These are phyloP conservation scores for Cheiracanthium punctorium DNA, from an alignment of 2,888 invertebrate genomes.

Conservation along the genomic window DNA sequence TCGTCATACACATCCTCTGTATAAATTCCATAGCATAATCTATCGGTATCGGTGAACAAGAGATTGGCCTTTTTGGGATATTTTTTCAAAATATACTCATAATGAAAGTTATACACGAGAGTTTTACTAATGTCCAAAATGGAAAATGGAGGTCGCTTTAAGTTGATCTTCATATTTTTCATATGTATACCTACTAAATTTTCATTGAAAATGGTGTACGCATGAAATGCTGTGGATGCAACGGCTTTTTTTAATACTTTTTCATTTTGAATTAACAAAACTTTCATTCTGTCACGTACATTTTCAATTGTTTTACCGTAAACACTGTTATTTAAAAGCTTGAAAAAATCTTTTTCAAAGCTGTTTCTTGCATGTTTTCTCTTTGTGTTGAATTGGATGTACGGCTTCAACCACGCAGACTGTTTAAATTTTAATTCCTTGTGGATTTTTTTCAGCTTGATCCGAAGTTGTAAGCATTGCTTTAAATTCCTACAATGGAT, in stretches of 20 bases:
- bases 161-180: not conserved
- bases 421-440: conserved; percentile 40
- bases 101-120: too few species aligned
- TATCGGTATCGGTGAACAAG: too few species aligned
- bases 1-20: too few species aligned
- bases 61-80: too few species aligned
- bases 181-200: not conserved
- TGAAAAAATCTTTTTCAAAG: conserved; percentile 76
- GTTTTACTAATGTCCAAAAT: not conserved
- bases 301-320: conserved; percentile 76
- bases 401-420: conserved; percentile 27
- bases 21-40: too few species aligned
- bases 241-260: not conserved
- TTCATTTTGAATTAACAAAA: conserved; percentile 66
- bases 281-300: conserved; percentile 73
- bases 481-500: conserved; percentile 58
- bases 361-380: conserved; percentile 73
- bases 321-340: conserved; percentile 74
- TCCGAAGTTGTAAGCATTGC: conserved; percentile 68
- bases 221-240: not conserved
- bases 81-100: too few species aligned
- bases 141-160: not conserved
- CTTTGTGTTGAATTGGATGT: conserved; percentile 66
- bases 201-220: not conserved
- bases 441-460: conserved; percentile 72